These are phyloP conservation scores for Struthio camelus DNA, from an alignment of 2,113 vertebrate species.

Conservation along the genomic window DNA sequence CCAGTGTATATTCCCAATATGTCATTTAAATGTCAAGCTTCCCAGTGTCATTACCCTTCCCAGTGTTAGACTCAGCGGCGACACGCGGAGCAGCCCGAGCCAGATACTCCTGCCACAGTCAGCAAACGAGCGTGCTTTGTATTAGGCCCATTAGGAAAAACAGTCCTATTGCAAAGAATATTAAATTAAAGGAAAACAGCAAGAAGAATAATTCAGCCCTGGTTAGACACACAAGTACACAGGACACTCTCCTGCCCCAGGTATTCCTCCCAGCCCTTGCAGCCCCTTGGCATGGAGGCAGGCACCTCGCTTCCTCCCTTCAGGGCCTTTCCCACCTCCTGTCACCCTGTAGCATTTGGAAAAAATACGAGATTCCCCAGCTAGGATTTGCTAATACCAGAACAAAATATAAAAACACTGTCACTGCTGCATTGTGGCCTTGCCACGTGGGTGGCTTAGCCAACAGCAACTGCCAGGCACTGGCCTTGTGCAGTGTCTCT, in stretches of 20 bases:
- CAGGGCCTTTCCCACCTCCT: constrained; percentile 1
- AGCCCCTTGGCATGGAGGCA: neutral
- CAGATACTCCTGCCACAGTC: constrained; percentile 53
- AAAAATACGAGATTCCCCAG: neutral
- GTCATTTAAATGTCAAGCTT: constrained; percentile 25
- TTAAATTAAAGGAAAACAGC: constrained; percentile 34
- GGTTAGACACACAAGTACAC: neutral
- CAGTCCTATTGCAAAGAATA: constrained; percentile 6
- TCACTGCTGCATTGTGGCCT: neutral
- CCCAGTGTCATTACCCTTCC: constrained; percentile 5
- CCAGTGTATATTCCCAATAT: neutral
- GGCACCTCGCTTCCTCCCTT: neutral
- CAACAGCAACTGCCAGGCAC: neutral
- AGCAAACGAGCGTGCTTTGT: constrained; percentile 39
- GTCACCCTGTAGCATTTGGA: neutral
- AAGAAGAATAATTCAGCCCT: constrained; percentile 7
- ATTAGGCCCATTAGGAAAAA: constrained; percentile 47
- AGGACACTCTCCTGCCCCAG: neutral
- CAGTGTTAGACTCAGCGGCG: constrained; percentile 44
- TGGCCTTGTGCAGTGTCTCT: neutral
- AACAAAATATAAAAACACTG: neutral
- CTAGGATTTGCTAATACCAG: neutral
- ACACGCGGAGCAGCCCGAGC: constrained; percentile 46
- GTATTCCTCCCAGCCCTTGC: neutral
- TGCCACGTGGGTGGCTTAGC: neutral